Evolutionary conservation across 2,113 vertebrate species (phyloP).

Genomic region (Rhombomys opimus): DNA sequence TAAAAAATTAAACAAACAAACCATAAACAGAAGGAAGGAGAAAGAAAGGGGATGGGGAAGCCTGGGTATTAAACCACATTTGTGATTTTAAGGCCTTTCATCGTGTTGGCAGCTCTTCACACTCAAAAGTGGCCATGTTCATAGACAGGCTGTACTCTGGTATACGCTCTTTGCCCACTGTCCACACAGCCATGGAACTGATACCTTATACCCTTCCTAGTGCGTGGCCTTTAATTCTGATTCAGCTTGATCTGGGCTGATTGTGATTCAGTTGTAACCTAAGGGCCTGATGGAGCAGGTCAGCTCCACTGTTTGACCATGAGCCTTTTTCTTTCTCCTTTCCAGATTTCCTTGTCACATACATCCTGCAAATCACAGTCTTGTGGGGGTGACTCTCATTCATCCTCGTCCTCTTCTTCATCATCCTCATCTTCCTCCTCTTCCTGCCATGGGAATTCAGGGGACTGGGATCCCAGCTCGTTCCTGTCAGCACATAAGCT

Average conservation of each 20-base stretch:
- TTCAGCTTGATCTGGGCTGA: background rate
- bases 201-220: background rate
- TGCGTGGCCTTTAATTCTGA: background rate
- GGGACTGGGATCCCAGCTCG: constrained; percentile 99
- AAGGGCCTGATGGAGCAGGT: background rate
- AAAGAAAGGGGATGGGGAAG: no score
- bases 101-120: constrained; percentile 6
- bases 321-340: constrained; percentile 68
- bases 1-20: background rate
- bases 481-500: constrained; percentile 99
- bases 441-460: constrained; percentile 96
- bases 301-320: background rate
- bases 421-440: constrained; percentile 95
- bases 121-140: background rate
- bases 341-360: constrained; percentile 90
- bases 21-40: background rate
- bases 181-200: background rate
- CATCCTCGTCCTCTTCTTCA: constrained; percentile 95
- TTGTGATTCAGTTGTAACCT: background rate
- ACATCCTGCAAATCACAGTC: constrained; percentile 96
- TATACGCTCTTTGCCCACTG: background rate
- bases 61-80: background rate
- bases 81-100: background rate
- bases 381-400: constrained; percentile 94
- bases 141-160: background rate